Percentiles rank a stretch among this genome's conserved stretches.
These are phyloP conservation scores for Coelogynopora nodosa DNA, from an alignment of 2,888 invertebrate genomes.

Conservation along the genomic window DNA sequence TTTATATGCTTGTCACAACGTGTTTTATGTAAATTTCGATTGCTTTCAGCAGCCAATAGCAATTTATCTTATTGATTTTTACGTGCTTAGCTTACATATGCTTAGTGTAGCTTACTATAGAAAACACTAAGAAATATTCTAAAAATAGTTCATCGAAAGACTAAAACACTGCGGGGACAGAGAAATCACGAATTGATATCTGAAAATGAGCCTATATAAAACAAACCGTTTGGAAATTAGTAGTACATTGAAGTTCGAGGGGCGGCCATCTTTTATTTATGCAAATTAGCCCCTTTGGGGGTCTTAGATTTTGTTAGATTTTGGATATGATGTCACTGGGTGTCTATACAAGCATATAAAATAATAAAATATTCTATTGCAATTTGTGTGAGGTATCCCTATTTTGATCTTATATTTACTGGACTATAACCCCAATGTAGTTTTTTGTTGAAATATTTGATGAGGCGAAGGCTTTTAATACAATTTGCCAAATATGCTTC, in stretches of 20 bases:
- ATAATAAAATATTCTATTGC: background rate
- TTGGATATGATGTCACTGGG: background rate
- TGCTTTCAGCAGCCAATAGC: background rate
- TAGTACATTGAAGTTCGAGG: too few relatives aligned
- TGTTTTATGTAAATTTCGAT: background rate
- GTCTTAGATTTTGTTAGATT: background rate
- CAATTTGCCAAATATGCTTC: too few relatives aligned
- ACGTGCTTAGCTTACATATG: background rate
- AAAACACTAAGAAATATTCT: background rate
- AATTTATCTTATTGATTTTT: background rate
- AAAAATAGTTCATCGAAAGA: background rate
- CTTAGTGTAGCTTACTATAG: background rate
- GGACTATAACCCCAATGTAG: too few relatives aligned
- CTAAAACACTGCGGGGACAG: background rate
- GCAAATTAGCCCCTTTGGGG: too few relatives aligned
- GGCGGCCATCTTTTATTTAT: too few relatives aligned
- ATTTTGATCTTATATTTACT: too few relatives aligned
- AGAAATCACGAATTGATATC: background rate
- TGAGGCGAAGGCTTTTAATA: too few relatives aligned
- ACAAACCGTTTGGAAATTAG: background rate
- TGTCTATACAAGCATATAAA: background rate
- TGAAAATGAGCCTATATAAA: background rate
- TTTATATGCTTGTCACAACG: background rate
- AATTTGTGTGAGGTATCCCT: background rate
- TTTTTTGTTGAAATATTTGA: too few relatives aligned